phyloP scores from a whole-genome alignment of 2,888 invertebrate species.

The Amitus sp. region DNA sequence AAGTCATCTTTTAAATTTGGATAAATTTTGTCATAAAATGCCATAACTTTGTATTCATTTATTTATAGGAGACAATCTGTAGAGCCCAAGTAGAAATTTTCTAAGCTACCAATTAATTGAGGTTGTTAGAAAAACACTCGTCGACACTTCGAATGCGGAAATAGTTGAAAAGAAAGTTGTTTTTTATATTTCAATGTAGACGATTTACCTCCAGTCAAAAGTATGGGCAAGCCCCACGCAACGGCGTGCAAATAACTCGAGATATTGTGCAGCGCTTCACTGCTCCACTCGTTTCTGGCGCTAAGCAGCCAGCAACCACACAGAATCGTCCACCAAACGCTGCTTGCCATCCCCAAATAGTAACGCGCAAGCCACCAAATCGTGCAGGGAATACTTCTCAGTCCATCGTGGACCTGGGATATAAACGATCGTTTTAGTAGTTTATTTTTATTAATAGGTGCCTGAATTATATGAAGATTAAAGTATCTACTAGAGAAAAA shows the following conservation, averaged over 20 bases:
- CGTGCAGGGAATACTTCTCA: constrained; percentile 73
- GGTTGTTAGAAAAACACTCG: background rate
- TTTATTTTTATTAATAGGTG: no score
- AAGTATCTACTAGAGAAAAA: no score
- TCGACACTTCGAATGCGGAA: background rate
- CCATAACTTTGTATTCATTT: no score
- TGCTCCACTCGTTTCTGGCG: constrained; percentile 92
- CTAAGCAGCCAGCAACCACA: constrained; percentile 91
- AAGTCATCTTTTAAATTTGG: no score
- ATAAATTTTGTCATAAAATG: no score
- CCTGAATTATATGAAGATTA: no score
- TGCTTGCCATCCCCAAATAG: constrained; percentile 82
- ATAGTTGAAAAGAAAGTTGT: no score
- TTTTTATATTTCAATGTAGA: constrained; percentile 23
- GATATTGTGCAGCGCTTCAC: constrained; percentile 88
- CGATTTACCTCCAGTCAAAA: constrained; percentile 78
- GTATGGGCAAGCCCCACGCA: constrained; percentile 89
- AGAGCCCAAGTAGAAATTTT: no score
- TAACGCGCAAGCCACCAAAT: constrained; percentile 80
- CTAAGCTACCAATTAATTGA: no score
- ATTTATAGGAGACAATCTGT: no score
- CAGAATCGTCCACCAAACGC: constrained; percentile 89
- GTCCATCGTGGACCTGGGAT: constrained; percentile 62
- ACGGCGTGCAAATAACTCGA: constrained; percentile 87
- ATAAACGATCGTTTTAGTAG: background rate